These are phyloP conservation scores for Epistrophe eligans DNA, from an alignment of 2,888 invertebrate genomes.

Conservation along the genomic window DNA sequence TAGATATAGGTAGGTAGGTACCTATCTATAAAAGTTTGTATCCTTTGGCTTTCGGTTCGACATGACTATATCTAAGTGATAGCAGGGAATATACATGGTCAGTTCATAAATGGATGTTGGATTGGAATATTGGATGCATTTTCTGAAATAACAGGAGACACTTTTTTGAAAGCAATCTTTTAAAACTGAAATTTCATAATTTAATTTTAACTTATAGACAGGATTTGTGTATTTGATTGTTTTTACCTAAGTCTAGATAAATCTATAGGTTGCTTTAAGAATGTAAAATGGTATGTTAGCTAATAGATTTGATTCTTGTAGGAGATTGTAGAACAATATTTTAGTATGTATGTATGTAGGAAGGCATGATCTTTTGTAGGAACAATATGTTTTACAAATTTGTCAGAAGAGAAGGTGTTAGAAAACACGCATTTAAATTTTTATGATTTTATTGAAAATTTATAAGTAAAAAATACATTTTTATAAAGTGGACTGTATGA, in stretches of 20 bases:
- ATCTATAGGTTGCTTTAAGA: not conserved
- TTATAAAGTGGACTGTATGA: too few species aligned
- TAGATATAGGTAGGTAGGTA: too few species aligned
- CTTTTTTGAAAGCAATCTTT: conserved; percentile 23
- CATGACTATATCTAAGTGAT: not conserved
- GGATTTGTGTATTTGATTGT: conserved; percentile 31
- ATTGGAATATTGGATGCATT: conserved; percentile 27
- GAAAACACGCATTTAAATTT: too few species aligned
- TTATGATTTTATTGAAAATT: too few species aligned
- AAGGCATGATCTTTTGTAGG: too few species aligned
- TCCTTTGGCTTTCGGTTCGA: not conserved
- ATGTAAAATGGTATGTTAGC: not conserved
- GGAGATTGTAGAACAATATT: not conserved
- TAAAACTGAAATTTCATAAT: conserved; percentile 38
- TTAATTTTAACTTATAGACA: conserved; percentile 57
- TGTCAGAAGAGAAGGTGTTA: too few species aligned
- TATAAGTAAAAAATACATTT: too few species aligned
- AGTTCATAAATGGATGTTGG: conserved; percentile 19
- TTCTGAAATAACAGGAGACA: not conserved
- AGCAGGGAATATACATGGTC: not conserved
- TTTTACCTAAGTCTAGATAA: conserved; percentile 8
- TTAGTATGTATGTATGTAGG: not conserved
- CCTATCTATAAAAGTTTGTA: too few species aligned
- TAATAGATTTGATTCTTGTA: conserved; percentile 4
- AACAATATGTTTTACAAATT: too few species aligned